Base-by-base conservation (phyloP, 2,113 vertebrate genomes). In the Siphamia tubifer region DNA sequence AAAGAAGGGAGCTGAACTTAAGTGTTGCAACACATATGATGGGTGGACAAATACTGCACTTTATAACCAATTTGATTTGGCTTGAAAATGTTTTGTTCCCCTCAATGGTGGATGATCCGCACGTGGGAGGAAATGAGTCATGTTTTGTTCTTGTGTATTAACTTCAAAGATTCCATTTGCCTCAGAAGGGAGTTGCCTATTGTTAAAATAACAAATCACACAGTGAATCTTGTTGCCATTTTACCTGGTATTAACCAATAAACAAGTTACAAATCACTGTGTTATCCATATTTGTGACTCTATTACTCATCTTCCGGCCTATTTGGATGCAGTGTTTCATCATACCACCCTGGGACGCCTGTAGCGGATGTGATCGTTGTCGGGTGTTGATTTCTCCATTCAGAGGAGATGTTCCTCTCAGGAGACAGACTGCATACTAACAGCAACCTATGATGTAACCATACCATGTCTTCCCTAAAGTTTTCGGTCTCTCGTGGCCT, bases 81-180 rank as follows among this genome's bases (percentile, higher is more conserved):
- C 61, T 28, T 39, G 16, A 78, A 82, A 81, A 67, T 66, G 75
- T 90, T 83, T 83, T 87, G 80, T 72, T 88, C 65, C 75, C 64
- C 63, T 79, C 75, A 76, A 78, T 72, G 72, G 62, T 62, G 15
- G 72, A 76, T 84, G 73, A 87, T 83, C 84, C 69, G 31, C 66
- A 74, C 48, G 76, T 88, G 79, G 81, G 85, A 86, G 81, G 85
- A 65, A 65, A 67, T 75, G 77, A 89, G 67, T 89, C 77, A 85
- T 77, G 67, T 74, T 74, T 80, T 77, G 72, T 83, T 81, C 67
- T 83, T 85, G 25, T 35, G 17, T 79, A 75, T 74, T 86, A 79
- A 77, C 62, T 66, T 77, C 48, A 75, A 79, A 77, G 68, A 66
- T 34, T 39, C 24, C 6, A 2, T 51, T 35, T 16, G 30, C 52